Evolutionary conservation across 2,113 vertebrate species (phyloP), one percentile per base, ranked within the genome.

Genomic region (Trinectes maculatus): DNA sequence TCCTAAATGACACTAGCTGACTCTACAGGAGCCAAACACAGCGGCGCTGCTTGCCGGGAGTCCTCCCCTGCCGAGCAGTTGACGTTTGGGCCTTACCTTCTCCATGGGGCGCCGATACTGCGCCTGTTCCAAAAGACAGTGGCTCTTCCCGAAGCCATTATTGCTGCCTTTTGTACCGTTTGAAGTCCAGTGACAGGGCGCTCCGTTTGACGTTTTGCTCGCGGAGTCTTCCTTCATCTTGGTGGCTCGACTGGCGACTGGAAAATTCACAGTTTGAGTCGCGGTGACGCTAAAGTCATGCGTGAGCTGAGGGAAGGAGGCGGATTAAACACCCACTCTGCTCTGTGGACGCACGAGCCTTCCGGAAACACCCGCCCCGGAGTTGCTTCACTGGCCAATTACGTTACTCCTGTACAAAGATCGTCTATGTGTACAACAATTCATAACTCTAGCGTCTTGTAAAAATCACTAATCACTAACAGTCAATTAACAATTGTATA

Each of bases 61-160:
- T 26, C n/a, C 48, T 12, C 36, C 57, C 18, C 18, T 4, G 9
- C 16, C 5, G 9, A 39, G 37, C 47, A 5, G 48, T 44, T 68
- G 56, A 66, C 68, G 70, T 42, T 8, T 49, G 80, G 81, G 87
- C 89, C 91, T 91, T 66, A 93, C 92, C 91, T 89, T 91, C 62
- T 89, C 89, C 62, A 81, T 54, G 60, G 77, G 68, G 71, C 80
- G 84, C 33, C 75, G 86, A 37, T 74, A 88, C 81, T 87, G 85
- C 5, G 82, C 74, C 75, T 87, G 84, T 22, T 89, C 72, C n/a
- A 87, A 86, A 58, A 85, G 19, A 58, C 86, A 86, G 70, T 85
- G 89, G 79, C 66, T 92, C 81, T 91, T 92, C 77, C 89, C 87
- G 81, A 89, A 91, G 80, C 90, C 91, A 87, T 93, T 93, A 82